phyloP scores from a whole-genome alignment of 2,113 vertebrate species.

The Aix galericulata region DNA sequence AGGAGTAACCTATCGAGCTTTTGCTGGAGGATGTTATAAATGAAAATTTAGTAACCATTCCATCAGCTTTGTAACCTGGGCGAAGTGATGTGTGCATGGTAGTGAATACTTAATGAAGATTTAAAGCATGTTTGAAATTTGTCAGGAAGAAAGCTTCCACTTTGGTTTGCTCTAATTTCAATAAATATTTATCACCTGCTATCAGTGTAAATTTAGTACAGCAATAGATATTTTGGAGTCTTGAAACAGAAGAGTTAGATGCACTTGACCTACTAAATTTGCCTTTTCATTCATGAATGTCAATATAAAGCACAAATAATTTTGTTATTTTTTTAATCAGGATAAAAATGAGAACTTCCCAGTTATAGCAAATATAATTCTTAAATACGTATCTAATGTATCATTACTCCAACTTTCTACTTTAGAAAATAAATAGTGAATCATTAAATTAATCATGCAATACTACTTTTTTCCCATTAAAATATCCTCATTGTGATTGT shows the following conservation, averaged over 20 bases:
- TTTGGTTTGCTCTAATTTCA: not conserved
- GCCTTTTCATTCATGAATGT: not conserved
- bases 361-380: not conserved
- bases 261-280: not conserved
- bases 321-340: not conserved
- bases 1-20: conserved; percentile 99
- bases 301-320: not conserved
- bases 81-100: conserved; percentile 90
- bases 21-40: conserved; percentile 99
- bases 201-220: not conserved
- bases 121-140: not conserved
- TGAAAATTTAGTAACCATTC: conserved; percentile 98
- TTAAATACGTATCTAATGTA: not conserved
- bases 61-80: conserved; percentile 94
- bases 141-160: not conserved
- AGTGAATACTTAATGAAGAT: not conserved
- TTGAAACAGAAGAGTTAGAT: not conserved
- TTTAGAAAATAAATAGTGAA: not conserved
- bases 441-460: not conserved
- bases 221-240: not conserved
- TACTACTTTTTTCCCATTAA: not conserved
- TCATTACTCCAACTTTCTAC: not conserved
- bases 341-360: not conserved
- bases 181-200: not conserved
- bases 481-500: not conserved